Evolutionary conservation across 2,888 invertebrate genomes (phyloP), one percentile per base, ranked within the genome.

Genomic region (Pyralis farinalis): DNA sequence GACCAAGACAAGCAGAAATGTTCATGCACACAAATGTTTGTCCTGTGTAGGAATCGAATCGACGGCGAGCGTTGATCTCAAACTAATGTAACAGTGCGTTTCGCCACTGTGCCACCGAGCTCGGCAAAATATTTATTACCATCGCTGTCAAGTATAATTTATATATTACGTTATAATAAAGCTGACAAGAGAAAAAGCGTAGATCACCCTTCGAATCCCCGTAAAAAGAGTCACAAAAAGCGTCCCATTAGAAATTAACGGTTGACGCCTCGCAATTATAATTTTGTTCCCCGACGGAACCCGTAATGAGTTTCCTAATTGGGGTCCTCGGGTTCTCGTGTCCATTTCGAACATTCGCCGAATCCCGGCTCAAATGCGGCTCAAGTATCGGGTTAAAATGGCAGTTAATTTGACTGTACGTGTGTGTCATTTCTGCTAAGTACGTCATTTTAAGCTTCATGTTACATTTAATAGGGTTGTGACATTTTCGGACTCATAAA

Each of bases 281-380:
- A 64, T 55, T 58, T 56, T 46, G 58, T 4, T 16, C 58, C 51
- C 58, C 55, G 55, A 53, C 52, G 54, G 55, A 59, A 57, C 55
- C 56, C 27, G 61, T 70, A 68, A 69, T 67, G 68, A 67, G 62
- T 63, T 64, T 59, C 66, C 67, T 78, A 78, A 76, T 79, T 75
- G 71, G 59, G 63, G 64, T 58, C 55, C 47, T n/a, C 6, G 53
- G 46, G 44, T 47, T 51, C 57, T 54, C 51, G 58, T 55, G 57
- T 59, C 60, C 51, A 62, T 65, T 63, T 51, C 56, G 42, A 48
- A 49, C 52, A 41, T 50, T 49, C 49, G 16, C 46, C 49, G 43
- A 66, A 60, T 57, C 46, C 54, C 46, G 34, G 40, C 54, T 16
- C 16, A 16, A 16, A 58, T 46, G 27, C 46, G 34, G 40, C 54